Base-by-base conservation (phyloP, 2,888 invertebrate genomes). In the Caenorhabditis parvicauda region DNA sequence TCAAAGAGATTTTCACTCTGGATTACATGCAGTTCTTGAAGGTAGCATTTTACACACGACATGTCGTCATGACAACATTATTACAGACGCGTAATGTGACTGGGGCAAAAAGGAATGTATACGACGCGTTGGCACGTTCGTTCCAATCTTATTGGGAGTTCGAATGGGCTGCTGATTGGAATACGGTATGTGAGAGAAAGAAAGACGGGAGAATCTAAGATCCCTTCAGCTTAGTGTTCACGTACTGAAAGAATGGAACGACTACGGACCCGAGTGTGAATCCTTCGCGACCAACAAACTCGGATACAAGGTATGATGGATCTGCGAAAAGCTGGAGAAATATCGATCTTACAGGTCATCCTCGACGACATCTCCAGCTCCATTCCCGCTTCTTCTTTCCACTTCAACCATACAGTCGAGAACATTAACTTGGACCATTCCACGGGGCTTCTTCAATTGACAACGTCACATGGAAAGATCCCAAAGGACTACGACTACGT, bases 151-250 rank as follows among this genome's bases (percentile, higher is more conserved):
- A 75, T 45, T 77, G 75, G 67, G 77, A 77, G 48, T 71, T 73
- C 42, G 77, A 77, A 51, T 77, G 77, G 76, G 73, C 74, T 12
- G 71, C 76, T 17, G 72, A 75, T 39, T 74, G 74, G 74, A 66
- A 59, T 25, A 70, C 68, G 39, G 72, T 68, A 14, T 50, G 65
- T 54, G 43, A 9, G 6, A 14, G 3, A 2, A n/a, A 28, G 21
- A 38, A 38, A 38, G 17, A 35, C 35, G 17, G 7, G 2, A 19
- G n/a, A n/a, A 3, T 25, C 5, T 54, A 24, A n/a, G 39, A 25
- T 17, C 17, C 4, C 55, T 63, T 29, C 54, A 75, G 72, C 59
- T 75, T 48, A 70, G 73, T 44, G 60, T 75, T 19, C 65, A 64
- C n/a, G 77, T 77, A 35, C 50, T 75, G 19, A 68, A 64, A 29